phyloP scores from a whole-genome alignment of 2,113 vertebrate genomes.

The Sinocyclocheilus maitianheensis region DNA sequence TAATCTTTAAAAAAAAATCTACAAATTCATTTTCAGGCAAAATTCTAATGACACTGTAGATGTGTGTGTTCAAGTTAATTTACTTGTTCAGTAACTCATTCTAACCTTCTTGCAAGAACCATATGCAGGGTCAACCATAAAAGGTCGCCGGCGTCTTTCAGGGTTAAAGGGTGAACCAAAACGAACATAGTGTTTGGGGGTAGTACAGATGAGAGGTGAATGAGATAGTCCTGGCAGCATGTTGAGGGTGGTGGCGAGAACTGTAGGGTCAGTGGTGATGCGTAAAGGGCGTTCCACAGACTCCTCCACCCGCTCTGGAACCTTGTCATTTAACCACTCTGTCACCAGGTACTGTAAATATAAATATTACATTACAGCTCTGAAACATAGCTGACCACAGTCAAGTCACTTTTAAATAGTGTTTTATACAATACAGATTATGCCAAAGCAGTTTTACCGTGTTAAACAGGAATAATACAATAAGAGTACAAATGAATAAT shows the following conservation, averaged over 20 bases:
- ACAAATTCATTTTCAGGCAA: not conserved
- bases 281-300: conserved; percentile 88
- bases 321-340: conserved; percentile 96
- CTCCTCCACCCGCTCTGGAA: conserved; percentile 84
- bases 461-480: no score
- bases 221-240: conserved; percentile 95
- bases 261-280: conserved; percentile 96
- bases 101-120: conserved; percentile 98
- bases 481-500: no score
- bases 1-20: not conserved
- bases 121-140: conserved; percentile 88
- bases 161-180: conserved; percentile 97
- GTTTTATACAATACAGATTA: no score
- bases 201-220: conserved; percentile 91
- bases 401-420: no score
- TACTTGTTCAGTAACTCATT: not conserved
- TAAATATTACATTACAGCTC: not conserved
- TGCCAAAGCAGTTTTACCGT: no score
- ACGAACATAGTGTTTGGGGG: conserved; percentile 98
- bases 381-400: not conserved
- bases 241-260: conserved; percentile 95
- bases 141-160: conserved; percentile 87
- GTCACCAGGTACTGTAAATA: conserved; percentile 88
- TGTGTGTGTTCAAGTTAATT: no score
- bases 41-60: not conserved